Base-by-base conservation (phyloP, 2,888 invertebrate genomes). In the Holacanthella duospinosa region DNA sequence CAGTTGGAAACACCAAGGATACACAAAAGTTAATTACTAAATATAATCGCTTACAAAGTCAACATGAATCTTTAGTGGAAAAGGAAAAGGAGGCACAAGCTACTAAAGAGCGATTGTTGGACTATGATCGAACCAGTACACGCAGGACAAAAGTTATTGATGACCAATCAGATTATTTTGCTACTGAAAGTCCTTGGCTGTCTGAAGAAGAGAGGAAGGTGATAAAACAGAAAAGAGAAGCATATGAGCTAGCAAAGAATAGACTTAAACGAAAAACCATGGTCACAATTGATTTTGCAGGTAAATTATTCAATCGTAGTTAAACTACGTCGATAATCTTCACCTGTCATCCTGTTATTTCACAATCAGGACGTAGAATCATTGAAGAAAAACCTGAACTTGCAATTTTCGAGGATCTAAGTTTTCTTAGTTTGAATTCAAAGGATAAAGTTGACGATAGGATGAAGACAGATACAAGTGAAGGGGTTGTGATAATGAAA, bases 151-250 rank as follows among this genome's bases (percentile, higher is more conserved):
- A 83, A 75, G 89, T 93, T 4, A 90, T 89, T 55, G 96, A 97
- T 76, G 96, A 96, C 76, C 93, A 96, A 76, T 85, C 87, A 68
- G 96, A 96, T 77, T 96, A 96, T 77, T 97, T 91, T 74, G 71
- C 74, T 77, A 84, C 85, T 74, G 82, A 86, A 43, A 85, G 84
- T 74, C 86, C 86, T 27, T 96, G 94, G 93, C 79, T 93, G 25
- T 85, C 84, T 44, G 80, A 84, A 6, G 79, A 79, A 9, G 89
- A 93, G 76, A 81, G 85, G 60, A 83, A 84, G 43, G 82, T 83
- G 64, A 77, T 88, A 43, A 80, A 84, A 56, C 81, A 84, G 64
- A 82, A 86, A 63, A 86, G 88, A 74, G 83, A 84, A 66, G 82
- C 85, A 59, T 77, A 87, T 64, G 81, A 85, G 25, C 84, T 85